phyloP scores from a whole-genome alignment of 1,140 invertebrate species.

The Papilio dardanus region DNA sequence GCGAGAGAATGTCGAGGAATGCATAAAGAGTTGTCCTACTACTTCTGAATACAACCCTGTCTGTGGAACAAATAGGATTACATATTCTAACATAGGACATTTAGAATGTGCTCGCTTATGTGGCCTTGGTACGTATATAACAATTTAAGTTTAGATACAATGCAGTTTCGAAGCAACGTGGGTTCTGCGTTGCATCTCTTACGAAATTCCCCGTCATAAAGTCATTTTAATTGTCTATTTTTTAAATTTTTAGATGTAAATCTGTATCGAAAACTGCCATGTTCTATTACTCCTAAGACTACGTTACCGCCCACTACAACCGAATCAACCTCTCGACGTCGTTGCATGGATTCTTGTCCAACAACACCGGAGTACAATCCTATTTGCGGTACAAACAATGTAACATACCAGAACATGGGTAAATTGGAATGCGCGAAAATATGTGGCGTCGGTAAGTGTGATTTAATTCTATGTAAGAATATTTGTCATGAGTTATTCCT shows the following conservation, averaged over 20 bases:
- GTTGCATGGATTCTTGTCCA: slow-evolving; percentile 57
- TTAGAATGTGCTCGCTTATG: slow-evolving; percentile 84
- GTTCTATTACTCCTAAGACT: not conserved
- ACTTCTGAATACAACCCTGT: slow-evolving; percentile 87
- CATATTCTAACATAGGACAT: slow-evolving; percentile 85
- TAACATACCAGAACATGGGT: slow-evolving; percentile 84
- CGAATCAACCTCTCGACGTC: not conserved
- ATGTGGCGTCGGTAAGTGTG: slow-evolving; percentile 80
- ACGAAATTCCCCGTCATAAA: no score
- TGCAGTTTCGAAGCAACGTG: no score
- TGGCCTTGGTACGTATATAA: slow-evolving; percentile 17
- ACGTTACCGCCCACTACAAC: not conserved
- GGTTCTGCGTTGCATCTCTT: no score
- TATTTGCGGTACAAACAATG: slow-evolving; percentile 86
- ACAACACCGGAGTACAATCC: slow-evolving; percentile 85
- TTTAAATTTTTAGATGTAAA: slow-evolving; percentile 9
- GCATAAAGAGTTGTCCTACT: slow-evolving; percentile 75
- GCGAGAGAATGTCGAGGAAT: slow-evolving; percentile 46
- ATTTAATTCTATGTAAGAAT: no score
- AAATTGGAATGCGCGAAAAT: slow-evolving; percentile 82
- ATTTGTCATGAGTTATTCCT: no score
- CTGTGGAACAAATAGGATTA: slow-evolving; percentile 85
- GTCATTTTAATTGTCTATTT: not conserved
- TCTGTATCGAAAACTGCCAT: not conserved
- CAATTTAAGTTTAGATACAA: no score